Base-by-base conservation (phyloP, 2,888 invertebrate genomes). In the Portevinia maculata region DNA sequence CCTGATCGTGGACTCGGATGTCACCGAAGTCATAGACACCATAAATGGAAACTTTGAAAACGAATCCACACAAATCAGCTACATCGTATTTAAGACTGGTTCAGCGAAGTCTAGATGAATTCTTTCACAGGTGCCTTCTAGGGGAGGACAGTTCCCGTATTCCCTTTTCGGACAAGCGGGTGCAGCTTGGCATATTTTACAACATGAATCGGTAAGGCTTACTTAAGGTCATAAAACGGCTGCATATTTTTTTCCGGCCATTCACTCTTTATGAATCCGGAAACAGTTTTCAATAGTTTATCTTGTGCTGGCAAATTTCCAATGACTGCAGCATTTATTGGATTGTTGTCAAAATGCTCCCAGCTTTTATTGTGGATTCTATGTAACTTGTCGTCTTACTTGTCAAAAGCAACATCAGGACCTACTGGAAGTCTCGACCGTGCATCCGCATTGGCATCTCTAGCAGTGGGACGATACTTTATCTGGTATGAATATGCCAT, bases 391-490 rank as follows among this genome's bases (percentile, higher is more conserved):
- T n/a, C n/a, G n/a, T n/a, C n/a, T n/a, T n/a, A n/a, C n/a, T n/a
- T n/a, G 1, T 76, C 71, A 24, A 62, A 67, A 21, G 28, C 30
- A 8, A 11, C n/a, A 44, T 78, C 76, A n/a, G 71, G 53, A 0
- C 71, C 67, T 0, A 65, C 37, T 17, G 76, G 71, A 5, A 83
- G 53, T n/a, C 83, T 46, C 0, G 71, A 70, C 4, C 71, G 30
- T 1, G 50, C 65, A 39, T 81, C 70, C 0, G 62, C 65, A 39
- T 67, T 62, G 1, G n/a, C 69, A 34, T 73, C 44, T 39, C 15
- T 64, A 13, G 32, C 21, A 3, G 57, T 65, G 21, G 44, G 55
- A 5, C 41, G 41, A 4, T 39, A 39, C 3, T 64, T 55, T 4
- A 74, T 64, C 11, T 37, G 0, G 6, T 73, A 73, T 6, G 41